Evolutionary conservation across 2,888 invertebrate genomes (phyloP), one percentile per base, ranked within the genome.

Genomic region (Aphidoletes aphidimyza): DNA sequence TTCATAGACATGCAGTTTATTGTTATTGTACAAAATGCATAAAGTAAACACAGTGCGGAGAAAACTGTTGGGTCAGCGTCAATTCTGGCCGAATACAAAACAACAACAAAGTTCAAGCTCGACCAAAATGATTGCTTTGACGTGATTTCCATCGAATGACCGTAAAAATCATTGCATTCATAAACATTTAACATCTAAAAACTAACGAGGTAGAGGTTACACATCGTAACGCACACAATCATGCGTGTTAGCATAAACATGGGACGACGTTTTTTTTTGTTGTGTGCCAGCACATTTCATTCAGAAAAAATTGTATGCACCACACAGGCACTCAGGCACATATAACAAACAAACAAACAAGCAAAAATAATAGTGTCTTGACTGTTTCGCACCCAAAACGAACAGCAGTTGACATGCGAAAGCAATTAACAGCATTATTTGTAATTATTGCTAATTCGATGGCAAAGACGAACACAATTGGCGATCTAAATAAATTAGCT

Each of bases 151-250:
- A 30, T 30, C 14, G 69, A 14, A 30, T 69, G 69, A 69, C 69
- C 69, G 69, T 30, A 69, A 69, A 69, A 69, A 69, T 54, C n/a
- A 54, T 69, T 69, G 69, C 69, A 69, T 11, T 30, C 69, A 69
- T 30, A 8, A 81, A 36, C 5, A 37, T 6, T 37, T 0, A n/a
- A 81, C 1, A 81, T 11, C 6, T 37, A 81, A 81, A 81, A 81
- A 81, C 3, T n/a, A 81, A 81, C 37, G 37, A 81, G 81, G 37
- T 81, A 81, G n/a, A 81, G 81, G 81, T 81, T 81, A 81, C 81
- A 81, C 81, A 36, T 78, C 19, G 26, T 26, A 54, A 26, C 22
- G 26, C n/a, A n/a, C n/a, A 54, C 69, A 69, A 69, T 30, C 30
- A 30, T 69, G 34, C 69, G 26, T 54, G n/a, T 2, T 22, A 1